Evolutionary conservation across 2,888 invertebrate species (phyloP), one percentile per base, ranked within the genome.

Genomic region (Tachina grossa): DNA sequence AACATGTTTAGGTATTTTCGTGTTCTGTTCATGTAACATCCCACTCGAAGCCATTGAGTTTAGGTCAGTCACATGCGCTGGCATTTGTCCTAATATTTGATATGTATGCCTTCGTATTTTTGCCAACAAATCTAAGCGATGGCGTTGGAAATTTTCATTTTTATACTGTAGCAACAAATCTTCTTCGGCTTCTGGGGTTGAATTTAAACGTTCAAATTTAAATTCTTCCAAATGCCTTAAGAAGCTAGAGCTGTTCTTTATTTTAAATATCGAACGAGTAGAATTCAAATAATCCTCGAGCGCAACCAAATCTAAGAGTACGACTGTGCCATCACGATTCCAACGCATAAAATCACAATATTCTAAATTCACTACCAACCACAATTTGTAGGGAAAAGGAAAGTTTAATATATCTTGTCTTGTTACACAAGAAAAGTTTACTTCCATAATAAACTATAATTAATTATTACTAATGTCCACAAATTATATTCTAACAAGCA

Each of bases 241-340:
- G 65, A 89, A 89, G 5, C 85, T 77, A 0, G 89, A 89, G 16
- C 88, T 86, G 83, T 88, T 89, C 63, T 89, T 89, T 9, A 89
- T 88, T 81, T 87, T 88, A 43, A 89, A 89, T 71, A 89, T 88
- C 0, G 89, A 89, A 22, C 85, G 86, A 3, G 87, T 79, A 1
- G 87, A 87, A 77, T 87, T 87, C 0, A 89, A 87, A n/a, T 89
- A 89, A 2, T 87, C 87, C n/a, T 89, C 89, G 1, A 89, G 80
- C 0, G 86, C 75, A 13, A 87, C 68, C 11, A 89, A 66, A 76
- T 89, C 88, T 2, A 89, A 51, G 41, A 89, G 79, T 16, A 89
- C 66, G 8, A 88, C 88, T 1, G 89, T 89, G 1, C 89, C 89
- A 59, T 89, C 89, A 0, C 88, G 87, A 83, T 89, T 89, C 89